phyloP scores from a whole-genome alignment of 2,888 invertebrate genomes.

The Linnaemya vulpina region DNA sequence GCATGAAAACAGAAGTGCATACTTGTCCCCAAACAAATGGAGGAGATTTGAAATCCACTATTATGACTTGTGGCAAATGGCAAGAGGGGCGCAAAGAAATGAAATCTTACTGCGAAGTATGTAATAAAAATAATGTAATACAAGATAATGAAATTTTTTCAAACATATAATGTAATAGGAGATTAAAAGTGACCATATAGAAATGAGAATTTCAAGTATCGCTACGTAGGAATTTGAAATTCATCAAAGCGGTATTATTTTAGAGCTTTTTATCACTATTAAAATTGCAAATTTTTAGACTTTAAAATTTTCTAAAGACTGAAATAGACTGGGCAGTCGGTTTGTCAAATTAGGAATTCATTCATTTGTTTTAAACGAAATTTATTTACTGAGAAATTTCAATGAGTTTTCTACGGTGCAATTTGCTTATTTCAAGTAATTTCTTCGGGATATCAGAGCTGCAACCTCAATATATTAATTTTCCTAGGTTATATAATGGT shows the following conservation, averaged over 20 bases:
- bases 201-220: neutral
- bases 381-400: no score
- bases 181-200: constrained; percentile 10
- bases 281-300: no score
- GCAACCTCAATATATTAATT: no score
- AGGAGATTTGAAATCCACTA: constrained; percentile 13
- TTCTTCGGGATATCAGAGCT: no score
- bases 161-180: constrained; percentile 14
- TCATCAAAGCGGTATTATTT: neutral
- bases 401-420: no score
- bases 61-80: constrained; percentile 28
- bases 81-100: neutral
- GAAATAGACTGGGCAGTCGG: no score
- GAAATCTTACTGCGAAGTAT: neutral
- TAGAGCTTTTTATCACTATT: no score
- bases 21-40: constrained; percentile 38
- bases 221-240: constrained; percentile 18
- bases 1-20: neutral
- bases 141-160: constrained; percentile 18
- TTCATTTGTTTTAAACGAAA: no score
- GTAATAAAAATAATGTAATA: constrained; percentile 24
- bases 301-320: no score
- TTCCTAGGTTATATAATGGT: no score
- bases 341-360: no score
- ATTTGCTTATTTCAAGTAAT: no score